Evolutionary conservation across 2,888 invertebrate genomes (phyloP), one percentile per base, ranked within the genome.

Genomic region (Anodontia alba): DNA sequence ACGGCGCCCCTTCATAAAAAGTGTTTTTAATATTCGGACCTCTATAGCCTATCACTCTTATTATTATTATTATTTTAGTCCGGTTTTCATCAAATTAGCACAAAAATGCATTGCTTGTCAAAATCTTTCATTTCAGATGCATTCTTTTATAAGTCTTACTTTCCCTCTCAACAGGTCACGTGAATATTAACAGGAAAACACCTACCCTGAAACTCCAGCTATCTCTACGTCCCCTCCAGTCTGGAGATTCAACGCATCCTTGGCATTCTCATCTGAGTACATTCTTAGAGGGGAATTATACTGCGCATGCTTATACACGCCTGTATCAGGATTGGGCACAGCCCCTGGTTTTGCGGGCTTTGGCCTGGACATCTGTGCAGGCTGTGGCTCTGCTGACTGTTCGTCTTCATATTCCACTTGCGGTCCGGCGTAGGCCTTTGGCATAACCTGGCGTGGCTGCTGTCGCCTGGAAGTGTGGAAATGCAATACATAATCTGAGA

Each of bases 261-360:
- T 81, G 0, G 88, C 93, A 81, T 90, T 93, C 17, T 92, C 88
- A 26, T 88, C 86, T 26, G 94, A 93, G 83, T 94, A 94, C 83
- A 94, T 86, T 29, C 88, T 80, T 33, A 94, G 78, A 1, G 94
- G 94, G 0, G 91, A 90, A 84, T 94, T 94, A 84, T 94, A 94
- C 80, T 93, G 93, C 51, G 84, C 81, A 77, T 87, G 84, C 62
- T 83, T 87, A 51, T 87, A 87, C 7, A 81, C 82, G 0, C 84
- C 87, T 26, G 75, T 78, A 12, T 81, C 72, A 12, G 84, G 84
- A 43, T 75, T 80, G 43, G 80, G 80, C 51, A 69, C 57, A 15
- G 77, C 84, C 8, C 78, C 81, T 10, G 75, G 66, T n/a, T 33
- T 20, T 12, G 54, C 17, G 10, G 80, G 80, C 51, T 74, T 78